Evolutionary conservation across 2,797 vertebrate genomes (phyloP), one percentile per base, ranked within the genome.

Genomic region (Gallinago nigripennis): DNA sequence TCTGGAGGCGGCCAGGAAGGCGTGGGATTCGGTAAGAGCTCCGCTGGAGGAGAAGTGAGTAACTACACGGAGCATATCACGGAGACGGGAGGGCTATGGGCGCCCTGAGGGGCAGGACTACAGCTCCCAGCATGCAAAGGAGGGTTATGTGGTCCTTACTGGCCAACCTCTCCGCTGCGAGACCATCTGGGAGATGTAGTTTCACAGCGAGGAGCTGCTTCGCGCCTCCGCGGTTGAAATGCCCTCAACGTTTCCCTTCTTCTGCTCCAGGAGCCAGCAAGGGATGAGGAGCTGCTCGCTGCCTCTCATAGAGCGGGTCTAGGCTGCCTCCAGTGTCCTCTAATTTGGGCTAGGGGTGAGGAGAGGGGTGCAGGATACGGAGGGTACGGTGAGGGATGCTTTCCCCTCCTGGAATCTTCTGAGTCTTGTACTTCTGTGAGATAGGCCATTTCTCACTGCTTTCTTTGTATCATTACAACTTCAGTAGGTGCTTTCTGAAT

Each of bases 101-200:
- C 6, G 1, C 14, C 23, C 8, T 1, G 28, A 16, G 8, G 8
- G 0, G 0, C 12, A 54, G 58, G 48, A 97, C 94, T 95, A 73
- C 95, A 77, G 2, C n/a, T 88, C 86, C 92, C 91, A 69, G 88
- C 17, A 48, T 73, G 70, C 92, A 46, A 16, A 11, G 18, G 46
- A 25, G 4, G 0, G 8, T 2, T 2, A 4, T 0, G 1, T 1
- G 0, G 3, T 1, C 3, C 0, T 2, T 6, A 2, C 1, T 1
- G 33, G 7, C 2, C 1, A 5, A 5, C 1, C 3, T 20, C 4
- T 0, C 3, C 6, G 0, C 35, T 63, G 60, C 61, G 4, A 2
- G 37, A 63, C 50, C 28, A 33, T 43, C 61, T 72, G 95, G 93
- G 91, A 95, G 33, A 0, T 82, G 93, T 91, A 86, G 94, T 96